Percentiles rank a stretch among this genome's conserved stretches.
These are phyloP conservation scores for Darevskia nairensis DNA, from an alignment of 2,797 vertebrate genomes.

Conservation along the genomic window DNA sequence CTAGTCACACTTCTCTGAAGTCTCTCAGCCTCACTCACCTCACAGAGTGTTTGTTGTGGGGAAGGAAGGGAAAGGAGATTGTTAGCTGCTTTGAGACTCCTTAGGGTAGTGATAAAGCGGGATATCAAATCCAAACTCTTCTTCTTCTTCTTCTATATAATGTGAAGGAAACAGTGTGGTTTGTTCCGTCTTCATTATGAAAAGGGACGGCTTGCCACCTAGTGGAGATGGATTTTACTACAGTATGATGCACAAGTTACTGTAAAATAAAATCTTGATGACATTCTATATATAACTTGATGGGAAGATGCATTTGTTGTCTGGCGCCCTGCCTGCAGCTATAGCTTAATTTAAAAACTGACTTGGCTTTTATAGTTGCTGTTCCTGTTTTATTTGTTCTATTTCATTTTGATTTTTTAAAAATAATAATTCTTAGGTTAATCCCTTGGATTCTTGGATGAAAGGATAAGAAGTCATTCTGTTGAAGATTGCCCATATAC, in stretches of 20 bases:
- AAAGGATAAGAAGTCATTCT: background rate
- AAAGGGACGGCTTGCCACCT: slow-evolving; percentile 68
- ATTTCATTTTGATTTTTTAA: background rate
- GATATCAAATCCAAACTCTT: no score
- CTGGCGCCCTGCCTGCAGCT: background rate
- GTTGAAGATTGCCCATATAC: background rate
- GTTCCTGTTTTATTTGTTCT: background rate
- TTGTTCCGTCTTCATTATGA: slow-evolving; percentile 25
- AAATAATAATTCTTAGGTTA: background rate
- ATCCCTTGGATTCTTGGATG: background rate
- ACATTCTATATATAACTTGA: slow-evolving; percentile 11
- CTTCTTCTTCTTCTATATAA: background rate
- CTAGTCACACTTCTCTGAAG: no score
- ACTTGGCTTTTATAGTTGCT: background rate
- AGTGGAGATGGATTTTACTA: slow-evolving; percentile 61
- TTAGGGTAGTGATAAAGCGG: no score
- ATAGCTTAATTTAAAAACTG: background rate
- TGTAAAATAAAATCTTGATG: background rate
- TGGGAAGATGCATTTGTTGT: background rate
- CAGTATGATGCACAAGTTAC: background rate
- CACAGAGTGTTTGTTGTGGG: no score
- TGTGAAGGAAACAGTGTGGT: background rate
- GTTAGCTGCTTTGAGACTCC: no score
- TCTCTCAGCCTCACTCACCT: no score
- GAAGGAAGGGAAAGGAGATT: no score